phyloP scores from a whole-genome alignment of 2,113 vertebrate species.

The Lamprologus callipterus region DNA sequence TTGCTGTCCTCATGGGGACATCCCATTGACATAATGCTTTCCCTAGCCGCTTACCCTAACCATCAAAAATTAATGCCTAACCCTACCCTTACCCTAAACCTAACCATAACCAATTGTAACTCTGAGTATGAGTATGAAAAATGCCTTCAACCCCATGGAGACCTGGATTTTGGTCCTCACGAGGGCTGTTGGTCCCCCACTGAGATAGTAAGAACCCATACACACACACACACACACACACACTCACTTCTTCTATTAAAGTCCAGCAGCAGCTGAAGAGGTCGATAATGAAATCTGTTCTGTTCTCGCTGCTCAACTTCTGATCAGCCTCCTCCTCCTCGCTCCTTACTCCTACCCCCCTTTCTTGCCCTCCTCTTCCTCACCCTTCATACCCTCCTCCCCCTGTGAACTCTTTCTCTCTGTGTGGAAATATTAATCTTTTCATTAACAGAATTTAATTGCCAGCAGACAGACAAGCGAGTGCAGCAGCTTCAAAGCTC shows the following conservation, averaged over 20 bases:
- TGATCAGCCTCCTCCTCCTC: not conserved
- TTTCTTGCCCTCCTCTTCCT: not conserved
- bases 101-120: not conserved
- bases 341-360: not conserved
- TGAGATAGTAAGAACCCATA: not conserved
- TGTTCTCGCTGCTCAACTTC: not conserved
- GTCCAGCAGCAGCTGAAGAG: not conserved
- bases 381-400: not conserved
- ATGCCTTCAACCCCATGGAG: not conserved
- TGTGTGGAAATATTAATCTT: not conserved
- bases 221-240: not conserved
- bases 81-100: not conserved
- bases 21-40: not conserved
- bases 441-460: constrained; percentile 10
- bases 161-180: not conserved
- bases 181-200: not conserved
- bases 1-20: not conserved
- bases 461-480: not conserved
- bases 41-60: not conserved
- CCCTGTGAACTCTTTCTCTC: not conserved
- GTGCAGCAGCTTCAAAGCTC: constrained; percentile 7
- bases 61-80: not conserved
- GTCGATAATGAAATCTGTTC: constrained; percentile 19
- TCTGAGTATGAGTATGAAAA: not conserved
- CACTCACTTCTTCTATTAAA: not conserved